phyloP scores from a whole-genome alignment of 2,113 vertebrate genomes.

The Cranoglanis bouderius region DNA sequence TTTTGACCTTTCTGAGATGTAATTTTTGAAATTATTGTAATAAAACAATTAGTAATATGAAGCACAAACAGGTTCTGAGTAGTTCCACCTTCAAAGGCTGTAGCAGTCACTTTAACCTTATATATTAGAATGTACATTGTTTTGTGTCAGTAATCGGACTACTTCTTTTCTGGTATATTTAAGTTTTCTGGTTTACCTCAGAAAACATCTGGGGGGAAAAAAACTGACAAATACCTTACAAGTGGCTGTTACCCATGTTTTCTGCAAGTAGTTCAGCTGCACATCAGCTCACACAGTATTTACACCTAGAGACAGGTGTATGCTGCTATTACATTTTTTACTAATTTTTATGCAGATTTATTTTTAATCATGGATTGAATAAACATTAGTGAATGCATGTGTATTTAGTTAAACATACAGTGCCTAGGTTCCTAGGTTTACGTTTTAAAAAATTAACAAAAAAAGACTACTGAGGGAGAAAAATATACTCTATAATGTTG shows the following conservation, averaged over 20 bases:
- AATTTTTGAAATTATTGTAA: neutral
- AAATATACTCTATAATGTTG: neutral
- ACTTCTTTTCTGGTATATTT: neutral
- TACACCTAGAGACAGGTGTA: neutral
- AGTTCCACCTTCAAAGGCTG: neutral
- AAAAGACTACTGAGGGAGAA: neutral
- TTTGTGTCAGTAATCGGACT: neutral
- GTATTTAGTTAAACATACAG: neutral
- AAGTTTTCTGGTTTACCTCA: neutral
- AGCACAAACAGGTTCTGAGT: neutral
- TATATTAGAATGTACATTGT: neutral
- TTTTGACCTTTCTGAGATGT: neutral
- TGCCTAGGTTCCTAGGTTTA: neutral
- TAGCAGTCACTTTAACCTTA: neutral
- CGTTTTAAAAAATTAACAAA: neutral
- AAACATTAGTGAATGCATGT: neutral
- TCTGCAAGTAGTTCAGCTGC: neutral
- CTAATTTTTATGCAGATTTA: neutral
- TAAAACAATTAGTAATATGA: neutral
- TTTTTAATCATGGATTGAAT: neutral
- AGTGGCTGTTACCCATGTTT: neutral
- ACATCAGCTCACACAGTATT: neutral
- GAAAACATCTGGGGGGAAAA: neutral
- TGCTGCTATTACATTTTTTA: neutral
- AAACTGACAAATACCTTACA: neutral